phyloP scores from a whole-genome alignment of 1,140 invertebrate genomes.

The Riptortus pedestris region DNA sequence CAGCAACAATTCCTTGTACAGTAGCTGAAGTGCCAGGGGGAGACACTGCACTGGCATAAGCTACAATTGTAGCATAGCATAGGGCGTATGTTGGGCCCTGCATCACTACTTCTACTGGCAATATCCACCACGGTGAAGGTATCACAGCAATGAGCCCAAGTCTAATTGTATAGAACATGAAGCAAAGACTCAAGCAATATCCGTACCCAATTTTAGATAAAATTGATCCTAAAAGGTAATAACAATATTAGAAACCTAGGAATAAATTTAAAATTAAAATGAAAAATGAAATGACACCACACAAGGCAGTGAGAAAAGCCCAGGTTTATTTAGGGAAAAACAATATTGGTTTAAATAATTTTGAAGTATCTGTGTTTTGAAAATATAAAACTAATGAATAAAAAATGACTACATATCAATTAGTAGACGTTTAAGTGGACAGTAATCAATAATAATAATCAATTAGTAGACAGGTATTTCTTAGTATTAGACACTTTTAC shows the following conservation, averaged over 20 bases:
- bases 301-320: too few relatives aligned
- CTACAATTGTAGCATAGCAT: slow-evolving; percentile 65
- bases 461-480: too few relatives aligned
- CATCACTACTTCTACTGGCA: slow-evolving; percentile 55
- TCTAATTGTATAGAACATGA: slow-evolving; percentile 55
- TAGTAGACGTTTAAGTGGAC: too few relatives aligned
- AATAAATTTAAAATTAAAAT: neutral
- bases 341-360: too few relatives aligned
- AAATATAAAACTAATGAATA: too few relatives aligned
- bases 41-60: slow-evolving; percentile 59
- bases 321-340: too few relatives aligned
- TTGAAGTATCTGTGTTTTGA: too few relatives aligned
- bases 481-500: too few relatives aligned
- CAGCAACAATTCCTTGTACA: slow-evolving; percentile 68
- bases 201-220: slow-evolving; percentile 58
- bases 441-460: too few relatives aligned
- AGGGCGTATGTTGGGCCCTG: slow-evolving; percentile 70
- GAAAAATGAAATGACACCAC: neutral
- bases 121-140: slow-evolving; percentile 59
- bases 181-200: slow-evolving; percentile 57
- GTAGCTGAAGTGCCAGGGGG: slow-evolving; percentile 69
- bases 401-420: too few relatives aligned
- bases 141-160: slow-evolving; percentile 56
- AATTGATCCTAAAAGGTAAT: slow-evolving; percentile 48
- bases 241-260: slow-evolving; percentile 24